Conservation (phyloP, 2,113 vertebrate species). For the Equus quagga region DNA sequence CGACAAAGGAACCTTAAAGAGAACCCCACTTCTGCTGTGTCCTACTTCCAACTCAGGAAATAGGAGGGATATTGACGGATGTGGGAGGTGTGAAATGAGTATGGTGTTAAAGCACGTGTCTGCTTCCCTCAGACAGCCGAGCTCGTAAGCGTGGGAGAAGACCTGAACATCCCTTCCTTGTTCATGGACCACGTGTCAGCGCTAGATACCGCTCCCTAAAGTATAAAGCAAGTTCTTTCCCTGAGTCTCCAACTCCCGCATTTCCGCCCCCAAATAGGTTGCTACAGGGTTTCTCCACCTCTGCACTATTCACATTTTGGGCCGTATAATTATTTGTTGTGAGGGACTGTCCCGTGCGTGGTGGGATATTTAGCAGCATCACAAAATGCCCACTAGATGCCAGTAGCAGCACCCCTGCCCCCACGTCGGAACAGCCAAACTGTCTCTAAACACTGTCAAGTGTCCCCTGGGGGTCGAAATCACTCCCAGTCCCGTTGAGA, state of each 20-base stretch:
- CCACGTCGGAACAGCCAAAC: background rate
- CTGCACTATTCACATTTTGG: background rate
- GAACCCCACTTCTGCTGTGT: background rate
- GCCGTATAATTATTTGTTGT: background rate
- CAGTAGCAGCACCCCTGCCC: background rate
- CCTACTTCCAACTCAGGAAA: background rate
- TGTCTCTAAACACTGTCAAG: background rate
- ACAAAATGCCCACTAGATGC: background rate
- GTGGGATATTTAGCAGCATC: background rate
- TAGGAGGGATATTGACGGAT: background rate
- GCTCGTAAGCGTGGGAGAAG: background rate
- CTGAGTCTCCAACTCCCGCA: background rate
- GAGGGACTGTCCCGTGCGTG: background rate
- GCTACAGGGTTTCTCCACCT: background rate
- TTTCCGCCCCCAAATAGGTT: background rate
- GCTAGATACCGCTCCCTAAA: background rate
- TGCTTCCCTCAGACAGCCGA: background rate
- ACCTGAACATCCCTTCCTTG: background rate
- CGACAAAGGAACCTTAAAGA: constrained; percentile 5
- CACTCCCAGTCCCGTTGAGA: background rate
- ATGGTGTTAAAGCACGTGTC: constrained; percentile 5
- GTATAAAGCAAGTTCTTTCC: background rate
- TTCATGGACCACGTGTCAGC: background rate
- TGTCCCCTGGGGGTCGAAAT: background rate
- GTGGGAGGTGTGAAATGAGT: constrained; percentile 17